Conservation (phyloP, 2,888 invertebrate genomes). For the Campoplex capitator region DNA sequence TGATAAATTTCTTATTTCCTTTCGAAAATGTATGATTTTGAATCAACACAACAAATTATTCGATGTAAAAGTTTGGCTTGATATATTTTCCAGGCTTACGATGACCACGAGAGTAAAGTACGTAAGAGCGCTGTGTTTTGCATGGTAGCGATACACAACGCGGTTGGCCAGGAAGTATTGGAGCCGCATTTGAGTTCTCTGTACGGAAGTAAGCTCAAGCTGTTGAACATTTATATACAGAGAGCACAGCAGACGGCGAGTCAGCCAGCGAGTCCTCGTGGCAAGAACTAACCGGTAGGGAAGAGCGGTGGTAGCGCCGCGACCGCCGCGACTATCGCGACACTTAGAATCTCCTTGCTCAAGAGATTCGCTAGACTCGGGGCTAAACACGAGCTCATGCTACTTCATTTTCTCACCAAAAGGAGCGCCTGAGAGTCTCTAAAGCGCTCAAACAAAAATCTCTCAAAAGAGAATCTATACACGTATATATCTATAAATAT, state of each 20-base stretch:
- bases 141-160: constrained; percentile 96
- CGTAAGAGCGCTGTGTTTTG: constrained; percentile 98
- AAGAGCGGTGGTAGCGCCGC: constrained; percentile 73
- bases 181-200: constrained; percentile 92
- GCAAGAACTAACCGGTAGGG: constrained; percentile 81
- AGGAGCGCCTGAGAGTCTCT: constrained; percentile 70
- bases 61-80: neutral
- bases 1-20: neutral
- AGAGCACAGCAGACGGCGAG: constrained; percentile 86
- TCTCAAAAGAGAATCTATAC: neutral
- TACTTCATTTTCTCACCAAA: constrained; percentile 81
- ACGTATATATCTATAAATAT: constrained; percentile 21
- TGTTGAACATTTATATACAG: constrained; percentile 92
- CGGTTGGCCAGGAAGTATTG: constrained; percentile 94
- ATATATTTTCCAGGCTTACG: constrained; percentile 90
- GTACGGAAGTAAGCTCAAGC: constrained; percentile 95
- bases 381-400: constrained; percentile 79
- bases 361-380: constrained; percentile 81
- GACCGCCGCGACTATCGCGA: constrained; percentile 70
- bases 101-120: constrained; percentile 96
- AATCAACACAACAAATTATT: neutral
- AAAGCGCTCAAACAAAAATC: constrained; percentile 26
- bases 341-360: constrained; percentile 81
- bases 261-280: constrained; percentile 85
- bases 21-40: neutral